Conservation (phyloP, 2,888 invertebrate genomes). For the Salticus scenicus region DNA sequence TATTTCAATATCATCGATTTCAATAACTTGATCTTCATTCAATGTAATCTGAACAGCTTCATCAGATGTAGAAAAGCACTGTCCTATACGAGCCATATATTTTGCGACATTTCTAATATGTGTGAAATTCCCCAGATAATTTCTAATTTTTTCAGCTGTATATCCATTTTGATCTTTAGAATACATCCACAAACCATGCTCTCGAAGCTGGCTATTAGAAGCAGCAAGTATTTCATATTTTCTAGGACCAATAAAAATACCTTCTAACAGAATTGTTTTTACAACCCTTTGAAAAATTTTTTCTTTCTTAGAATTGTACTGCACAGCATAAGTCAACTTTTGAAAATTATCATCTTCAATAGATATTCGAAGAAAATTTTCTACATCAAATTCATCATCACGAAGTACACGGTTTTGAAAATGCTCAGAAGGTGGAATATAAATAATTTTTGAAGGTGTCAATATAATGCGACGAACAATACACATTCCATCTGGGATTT, state of each 20-base stretch:
- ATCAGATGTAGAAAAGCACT: constrained; percentile 74
- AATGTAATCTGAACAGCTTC: constrained; percentile 50
- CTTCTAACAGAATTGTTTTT: constrained; percentile 33
- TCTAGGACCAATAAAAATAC: constrained; percentile 69
- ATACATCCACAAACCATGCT: constrained; percentile 72
- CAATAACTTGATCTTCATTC: constrained; percentile 3
- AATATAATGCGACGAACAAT: constrained; percentile 70
- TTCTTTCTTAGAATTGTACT: constrained; percentile 26
- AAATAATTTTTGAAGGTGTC: constrained; percentile 67
- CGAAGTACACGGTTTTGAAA: constrained; percentile 60
- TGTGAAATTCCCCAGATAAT: constrained; percentile 71
- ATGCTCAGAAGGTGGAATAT: constrained; percentile 67
- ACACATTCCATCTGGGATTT: constrained; percentile 59
- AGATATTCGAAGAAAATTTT: constrained; percentile 53
- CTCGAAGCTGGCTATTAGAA: constrained; percentile 73
- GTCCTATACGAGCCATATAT: constrained; percentile 76
- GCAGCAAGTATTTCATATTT: constrained; percentile 72
- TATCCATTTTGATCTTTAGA: constrained; percentile 62
- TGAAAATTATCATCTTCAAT: constrained; percentile 62
- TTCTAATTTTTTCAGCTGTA: constrained; percentile 70
- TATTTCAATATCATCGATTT: constrained; percentile 13
- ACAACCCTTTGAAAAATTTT: constrained; percentile 39
- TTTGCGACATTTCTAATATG: constrained; percentile 73
- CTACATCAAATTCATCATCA: constrained; percentile 31
- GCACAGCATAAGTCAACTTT: constrained; percentile 61